Evolutionary conservation across 2,888 invertebrate species (phyloP).

Genomic region (Cantharis lateralis): DNA sequence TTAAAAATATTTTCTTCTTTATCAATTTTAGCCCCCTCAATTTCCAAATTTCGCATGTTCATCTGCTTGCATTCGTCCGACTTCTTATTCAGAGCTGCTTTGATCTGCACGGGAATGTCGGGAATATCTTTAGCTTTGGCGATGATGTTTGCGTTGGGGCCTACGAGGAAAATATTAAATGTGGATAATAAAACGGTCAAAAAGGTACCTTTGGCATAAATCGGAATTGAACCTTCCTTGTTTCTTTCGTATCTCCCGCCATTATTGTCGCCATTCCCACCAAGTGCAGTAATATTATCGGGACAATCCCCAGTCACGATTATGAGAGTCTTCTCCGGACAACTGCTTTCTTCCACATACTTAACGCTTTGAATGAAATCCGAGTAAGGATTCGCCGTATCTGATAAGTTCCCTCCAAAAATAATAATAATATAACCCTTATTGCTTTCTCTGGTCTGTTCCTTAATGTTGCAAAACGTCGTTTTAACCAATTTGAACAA

Average conservation of each 20-base stretch:
- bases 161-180: not conserved
- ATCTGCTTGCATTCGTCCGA: not conserved
- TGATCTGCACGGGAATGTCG: slow-evolving; percentile 8
- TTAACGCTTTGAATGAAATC: slow-evolving; percentile 18
- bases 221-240: not conserved
- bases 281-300: not conserved
- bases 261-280: not conserved
- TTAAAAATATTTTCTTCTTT: not conserved
- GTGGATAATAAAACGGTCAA: not conserved
- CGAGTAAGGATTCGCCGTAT: slow-evolving; percentile 2
- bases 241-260: not conserved
- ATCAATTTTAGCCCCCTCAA: not conserved
- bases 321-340: slow-evolving; percentile 4
- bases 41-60: not conserved
- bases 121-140: not conserved
- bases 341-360: slow-evolving; percentile 7
- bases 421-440: slow-evolving; percentile 13
- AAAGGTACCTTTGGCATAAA: slow-evolving; percentile 9
- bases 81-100: not conserved
- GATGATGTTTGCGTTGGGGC: not conserved
- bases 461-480: not conserved
- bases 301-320: slow-evolving; percentile 15
- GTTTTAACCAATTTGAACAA: slow-evolving; percentile 9
- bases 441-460: not conserved
- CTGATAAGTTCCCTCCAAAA: slow-evolving; percentile 6